phyloP scores from a whole-genome alignment of 2,113 vertebrate genomes.

The Mormyrus lacerda region DNA sequence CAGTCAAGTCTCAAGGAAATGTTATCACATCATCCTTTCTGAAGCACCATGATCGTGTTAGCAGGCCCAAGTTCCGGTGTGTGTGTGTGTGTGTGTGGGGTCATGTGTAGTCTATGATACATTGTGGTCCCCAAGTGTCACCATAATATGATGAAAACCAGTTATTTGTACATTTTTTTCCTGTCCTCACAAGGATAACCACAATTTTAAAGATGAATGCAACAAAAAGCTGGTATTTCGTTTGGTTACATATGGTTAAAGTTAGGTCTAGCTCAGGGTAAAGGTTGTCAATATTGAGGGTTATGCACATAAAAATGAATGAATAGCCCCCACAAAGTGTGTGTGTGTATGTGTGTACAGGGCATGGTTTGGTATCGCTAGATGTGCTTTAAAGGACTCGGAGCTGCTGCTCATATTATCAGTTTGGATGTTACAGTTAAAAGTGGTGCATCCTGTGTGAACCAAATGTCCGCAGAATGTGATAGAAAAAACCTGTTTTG shows the following conservation, averaged over 20 bases:
- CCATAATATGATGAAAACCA: background rate
- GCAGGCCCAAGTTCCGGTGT: background rate
- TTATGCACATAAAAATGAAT: background rate
- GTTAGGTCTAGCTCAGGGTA: background rate
- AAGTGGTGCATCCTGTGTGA: background rate
- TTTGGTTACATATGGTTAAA: background rate
- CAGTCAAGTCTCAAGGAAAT: background rate
- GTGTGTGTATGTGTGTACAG: background rate
- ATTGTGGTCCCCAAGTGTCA: background rate
- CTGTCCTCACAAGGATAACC: no score
- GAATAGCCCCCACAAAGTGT: background rate
- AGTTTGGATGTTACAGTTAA: background rate
- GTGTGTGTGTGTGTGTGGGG: background rate
- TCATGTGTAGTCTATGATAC: background rate
- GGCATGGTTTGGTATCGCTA: background rate
- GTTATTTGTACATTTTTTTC: background rate
- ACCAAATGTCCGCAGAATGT: background rate
- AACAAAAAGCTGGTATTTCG: background rate
- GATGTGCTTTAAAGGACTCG: background rate
- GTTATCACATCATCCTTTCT: background rate
- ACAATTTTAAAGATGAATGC: background rate
- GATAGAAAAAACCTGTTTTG: background rate
- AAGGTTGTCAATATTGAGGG: background rate
- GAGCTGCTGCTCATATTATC: background rate
- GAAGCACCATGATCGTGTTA: background rate